Conservation (phyloP, 2,113 vertebrate genomes). For the Sturnira hondurensis region DNA sequence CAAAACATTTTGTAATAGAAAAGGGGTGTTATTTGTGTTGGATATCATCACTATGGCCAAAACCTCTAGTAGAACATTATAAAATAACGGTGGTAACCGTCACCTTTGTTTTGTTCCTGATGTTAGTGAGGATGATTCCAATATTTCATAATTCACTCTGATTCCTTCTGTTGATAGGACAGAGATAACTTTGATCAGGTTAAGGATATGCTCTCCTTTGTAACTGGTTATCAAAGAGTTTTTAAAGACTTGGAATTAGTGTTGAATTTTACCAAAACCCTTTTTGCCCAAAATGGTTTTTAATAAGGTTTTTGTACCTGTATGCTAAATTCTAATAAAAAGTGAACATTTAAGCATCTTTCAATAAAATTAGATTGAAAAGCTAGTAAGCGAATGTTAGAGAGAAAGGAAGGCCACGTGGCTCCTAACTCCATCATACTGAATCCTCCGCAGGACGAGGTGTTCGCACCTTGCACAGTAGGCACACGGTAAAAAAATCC, state of each 20-base stretch:
- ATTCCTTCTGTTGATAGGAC: background rate
- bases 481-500: background rate
- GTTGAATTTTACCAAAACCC: background rate
- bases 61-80: background rate
- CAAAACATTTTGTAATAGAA: too few relatives aligned
- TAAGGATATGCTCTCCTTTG: background rate
- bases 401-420: background rate
- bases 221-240: background rate
- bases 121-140: background rate
- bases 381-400: background rate
- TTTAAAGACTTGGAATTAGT: slow-evolving; percentile 15
- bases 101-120: background rate
- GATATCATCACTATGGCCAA: background rate
- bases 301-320: background rate
- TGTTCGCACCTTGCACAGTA: background rate
- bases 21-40: too few relatives aligned
- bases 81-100: background rate
- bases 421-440: background rate
- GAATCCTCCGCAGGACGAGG: background rate
- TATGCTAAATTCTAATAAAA: background rate
- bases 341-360: slow-evolving; percentile 19
- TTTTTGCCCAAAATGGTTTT: slow-evolving; percentile 4
- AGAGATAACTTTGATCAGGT: background rate
- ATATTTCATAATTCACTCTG: background rate
- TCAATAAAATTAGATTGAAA: background rate